Evolutionary conservation across 2,797 vertebrate genomes (phyloP).

Genomic region (Enteromius viviparus): DNA sequence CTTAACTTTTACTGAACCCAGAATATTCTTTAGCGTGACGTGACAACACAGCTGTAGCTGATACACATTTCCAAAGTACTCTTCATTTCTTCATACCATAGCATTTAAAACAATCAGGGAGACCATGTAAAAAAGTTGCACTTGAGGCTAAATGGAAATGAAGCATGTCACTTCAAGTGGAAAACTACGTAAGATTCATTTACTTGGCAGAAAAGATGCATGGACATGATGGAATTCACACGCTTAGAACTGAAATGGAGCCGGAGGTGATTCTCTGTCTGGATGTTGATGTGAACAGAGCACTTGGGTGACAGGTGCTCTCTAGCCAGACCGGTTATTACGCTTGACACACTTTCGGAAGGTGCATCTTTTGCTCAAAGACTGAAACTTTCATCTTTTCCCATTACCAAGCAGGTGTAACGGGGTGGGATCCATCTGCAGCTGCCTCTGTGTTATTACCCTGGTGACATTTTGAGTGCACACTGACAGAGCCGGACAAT

Average conservation of each 20-base stretch:
- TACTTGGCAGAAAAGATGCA: constrained; percentile 15
- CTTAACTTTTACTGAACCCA: background rate
- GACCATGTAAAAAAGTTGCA: background rate
- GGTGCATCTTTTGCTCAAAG: constrained; percentile 11
- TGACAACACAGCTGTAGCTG: background rate
- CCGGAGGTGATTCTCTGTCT: constrained; percentile 17
- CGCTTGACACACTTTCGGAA: constrained; percentile 20
- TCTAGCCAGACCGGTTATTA: constrained; percentile 22
- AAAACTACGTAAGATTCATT: background rate
- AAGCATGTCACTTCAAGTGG: background rate
- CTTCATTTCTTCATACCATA: background rate
- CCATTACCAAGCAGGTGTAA: constrained; percentile 43
- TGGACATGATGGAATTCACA: constrained; percentile 7
- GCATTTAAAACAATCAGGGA: background rate
- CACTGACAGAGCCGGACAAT: constrained; percentile 15
- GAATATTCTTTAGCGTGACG: background rate
- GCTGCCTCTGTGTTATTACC: constrained; percentile 39
- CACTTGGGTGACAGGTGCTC: constrained; percentile 30
- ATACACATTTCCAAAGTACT: background rate
- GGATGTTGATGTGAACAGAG: constrained; percentile 26
- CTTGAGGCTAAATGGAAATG: background rate
- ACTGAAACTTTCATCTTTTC: constrained; percentile 42
- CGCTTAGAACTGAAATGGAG: background rate
- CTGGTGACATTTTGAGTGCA: constrained; percentile 33
- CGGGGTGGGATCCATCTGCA: constrained; percentile 23